These are phyloP conservation scores for Rhagoletis pomonella DNA, from an alignment of 1,140 invertebrate genomes.

Conservation along the genomic window DNA sequence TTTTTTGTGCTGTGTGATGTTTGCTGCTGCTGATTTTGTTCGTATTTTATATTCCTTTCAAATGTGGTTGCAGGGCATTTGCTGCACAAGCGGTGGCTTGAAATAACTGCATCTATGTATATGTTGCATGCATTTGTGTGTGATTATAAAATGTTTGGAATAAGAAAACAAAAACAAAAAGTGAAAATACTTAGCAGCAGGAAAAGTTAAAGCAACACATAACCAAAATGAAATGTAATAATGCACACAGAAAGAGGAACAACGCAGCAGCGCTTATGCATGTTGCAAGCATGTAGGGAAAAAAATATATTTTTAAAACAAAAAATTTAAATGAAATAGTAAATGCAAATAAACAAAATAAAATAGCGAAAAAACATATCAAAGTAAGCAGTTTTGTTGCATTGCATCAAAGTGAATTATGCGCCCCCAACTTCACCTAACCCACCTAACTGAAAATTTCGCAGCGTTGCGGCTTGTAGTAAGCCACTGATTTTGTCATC, in stretches of 20 bases:
- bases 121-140: background rate
- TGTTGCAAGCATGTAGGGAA: background rate
- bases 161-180: background rate
- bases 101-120: background rate
- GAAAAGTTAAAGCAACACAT: background rate
- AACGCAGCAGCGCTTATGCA: background rate
- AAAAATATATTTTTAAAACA: background rate
- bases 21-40: background rate
- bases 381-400: no score
- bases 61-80: background rate
- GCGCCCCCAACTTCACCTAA: no score
- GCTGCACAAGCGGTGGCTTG: background rate
- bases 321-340: background rate
- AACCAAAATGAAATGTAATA: background rate
- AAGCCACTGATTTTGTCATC: no score
- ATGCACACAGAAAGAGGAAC: background rate
- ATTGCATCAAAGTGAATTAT: no score
- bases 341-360: background rate
- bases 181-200: background rate
- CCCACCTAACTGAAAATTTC: no score
- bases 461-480: no score
- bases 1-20: background rate
- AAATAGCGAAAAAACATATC: background rate
- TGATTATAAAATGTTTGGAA: background rate
- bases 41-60: constrained; percentile 16